A percentile compares a stretch with the other conserved stretches of the same genome.
phyloP scores from a whole-genome alignment of 2,113 vertebrate species.

The Thamnaconus septentrionalis region DNA sequence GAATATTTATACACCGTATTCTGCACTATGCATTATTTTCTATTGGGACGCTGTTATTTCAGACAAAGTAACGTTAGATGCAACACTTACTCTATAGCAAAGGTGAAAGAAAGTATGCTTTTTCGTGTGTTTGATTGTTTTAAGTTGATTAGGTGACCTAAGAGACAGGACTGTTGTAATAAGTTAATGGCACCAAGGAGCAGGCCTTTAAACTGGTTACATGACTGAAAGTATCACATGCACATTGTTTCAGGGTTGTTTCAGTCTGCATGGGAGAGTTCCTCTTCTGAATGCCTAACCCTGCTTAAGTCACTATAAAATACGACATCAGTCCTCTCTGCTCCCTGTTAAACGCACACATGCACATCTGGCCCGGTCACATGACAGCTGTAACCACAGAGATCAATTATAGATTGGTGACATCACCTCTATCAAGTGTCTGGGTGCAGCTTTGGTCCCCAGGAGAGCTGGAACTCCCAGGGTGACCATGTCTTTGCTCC shows the following conservation, averaged over 20 bases:
- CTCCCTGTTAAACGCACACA: constrained; percentile 5
- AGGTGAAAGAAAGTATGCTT: too few species aligned
- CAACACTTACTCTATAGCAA: too few species aligned
- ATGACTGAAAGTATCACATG: constrained; percentile 26
- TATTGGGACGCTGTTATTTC: too few species aligned
- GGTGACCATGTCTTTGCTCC: not conserved
- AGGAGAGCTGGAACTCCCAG: constrained; percentile 31
- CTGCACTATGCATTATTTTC: too few species aligned
- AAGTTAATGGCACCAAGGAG: constrained; percentile 23
- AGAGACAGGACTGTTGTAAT: constrained; percentile 32
- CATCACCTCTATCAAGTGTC: constrained; percentile 45
- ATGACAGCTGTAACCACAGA: constrained; percentile 42
- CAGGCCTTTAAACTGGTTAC: constrained; percentile 33
- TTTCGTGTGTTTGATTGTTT: too few species aligned
- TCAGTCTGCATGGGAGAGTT: constrained; percentile 28
- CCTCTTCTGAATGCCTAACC: constrained; percentile 18
- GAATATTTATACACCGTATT: too few species aligned
- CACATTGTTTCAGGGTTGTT: too few species aligned
- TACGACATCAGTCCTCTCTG: constrained; percentile 8
- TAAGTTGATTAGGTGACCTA: too few species aligned
- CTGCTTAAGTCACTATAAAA: constrained; percentile 10
- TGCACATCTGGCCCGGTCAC: constrained; percentile 8
- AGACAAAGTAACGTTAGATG: too few species aligned
- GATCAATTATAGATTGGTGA: constrained; percentile 55
- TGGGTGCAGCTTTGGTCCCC: constrained; percentile 24